These are phyloP conservation scores for Trachelipus rathkii DNA, from an alignment of 1,140 invertebrate species.

Conservation along the genomic window DNA sequence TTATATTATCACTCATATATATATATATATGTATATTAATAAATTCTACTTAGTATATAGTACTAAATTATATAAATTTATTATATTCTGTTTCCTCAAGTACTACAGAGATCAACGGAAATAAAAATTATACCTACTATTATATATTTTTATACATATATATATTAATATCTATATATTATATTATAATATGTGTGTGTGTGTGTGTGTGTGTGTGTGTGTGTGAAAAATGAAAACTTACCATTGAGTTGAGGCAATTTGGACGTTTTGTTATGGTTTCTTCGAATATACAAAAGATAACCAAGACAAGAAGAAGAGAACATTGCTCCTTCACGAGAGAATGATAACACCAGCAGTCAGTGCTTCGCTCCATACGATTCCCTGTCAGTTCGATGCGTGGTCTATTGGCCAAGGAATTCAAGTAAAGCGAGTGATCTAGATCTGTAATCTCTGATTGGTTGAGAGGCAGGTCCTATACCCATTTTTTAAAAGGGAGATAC, in stretches of 20 bases:
- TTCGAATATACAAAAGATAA: constrained; percentile 43
- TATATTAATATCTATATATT: too few species aligned
- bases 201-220: too few species aligned
- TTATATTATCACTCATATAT: too few species aligned
- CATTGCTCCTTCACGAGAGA: constrained; percentile 43
- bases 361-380: constrained; percentile 42
- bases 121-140: too few species aligned
- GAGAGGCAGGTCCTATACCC: constrained; percentile 38
- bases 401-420: constrained; percentile 41
- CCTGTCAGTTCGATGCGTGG: constrained; percentile 40
- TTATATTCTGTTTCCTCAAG: too few species aligned
- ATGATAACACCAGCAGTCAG: constrained; percentile 45
- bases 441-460: constrained; percentile 40
- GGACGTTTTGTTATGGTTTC: constrained; percentile 35
- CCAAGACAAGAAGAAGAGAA: constrained; percentile 39
- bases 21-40: too few species aligned
- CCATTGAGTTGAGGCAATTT: constrained; percentile 41
- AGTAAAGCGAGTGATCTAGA: constrained; percentile 40
- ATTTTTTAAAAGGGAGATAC: constrained; percentile 34
- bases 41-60: too few species aligned
- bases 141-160: too few species aligned
- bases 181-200: too few species aligned
- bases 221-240: constrained; percentile 27
- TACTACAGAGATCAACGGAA: too few species aligned
- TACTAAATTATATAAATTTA: too few species aligned